Base-by-base conservation (phyloP, 2,113 vertebrate species). In the Psettodes erumei region DNA sequence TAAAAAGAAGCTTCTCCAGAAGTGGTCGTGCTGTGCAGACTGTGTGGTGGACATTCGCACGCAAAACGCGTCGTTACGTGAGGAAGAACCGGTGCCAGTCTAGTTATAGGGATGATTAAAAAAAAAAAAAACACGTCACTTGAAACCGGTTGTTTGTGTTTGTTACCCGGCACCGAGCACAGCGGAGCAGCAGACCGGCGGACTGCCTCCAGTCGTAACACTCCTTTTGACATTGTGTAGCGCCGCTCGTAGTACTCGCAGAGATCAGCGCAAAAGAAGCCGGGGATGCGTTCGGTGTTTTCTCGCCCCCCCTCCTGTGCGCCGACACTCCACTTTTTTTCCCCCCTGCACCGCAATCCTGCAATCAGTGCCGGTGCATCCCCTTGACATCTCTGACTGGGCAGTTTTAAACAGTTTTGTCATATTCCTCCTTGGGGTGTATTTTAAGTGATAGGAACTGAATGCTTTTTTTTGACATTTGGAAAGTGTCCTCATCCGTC, bases 171-270 rank as follows among this genome's bases (percentile, higher is more conserved):
- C 69, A 67, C 62, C 64, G 54, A 81, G 19, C 75, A n/a, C n/a
- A 63, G 75, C 84, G 60, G 35, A 55, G 77, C 83, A 55, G 77
- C 83, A 74, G 77, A 78, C 58, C 56, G 82, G 51, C 72, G 55
- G 80, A 79, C 77, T 63, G 84, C 86, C 87, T 84, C 71, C 25
- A 89, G 75, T 92, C 89, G 75, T 76, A 83, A 88, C 77, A 86
- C 86, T 89, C 79, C 82, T 81, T n/a, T 81, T 93, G 92, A 92
- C 92, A 93, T 91, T 93, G 89, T 88, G 88, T 54, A 77, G 82
- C 72, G 71, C 76, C 70, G 79, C 71, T 81, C 79, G 83, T 90
- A 87, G 83, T 91, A 91, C 86, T 83, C 84, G 58, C 81, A 75
- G 12, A 75, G 63, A 86, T 71, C 81, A 77, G 86, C 79, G 86